These are phyloP conservation scores for Pseudococcus viburni DNA, from an alignment of 2,888 invertebrate species.

Conservation along the genomic window DNA sequence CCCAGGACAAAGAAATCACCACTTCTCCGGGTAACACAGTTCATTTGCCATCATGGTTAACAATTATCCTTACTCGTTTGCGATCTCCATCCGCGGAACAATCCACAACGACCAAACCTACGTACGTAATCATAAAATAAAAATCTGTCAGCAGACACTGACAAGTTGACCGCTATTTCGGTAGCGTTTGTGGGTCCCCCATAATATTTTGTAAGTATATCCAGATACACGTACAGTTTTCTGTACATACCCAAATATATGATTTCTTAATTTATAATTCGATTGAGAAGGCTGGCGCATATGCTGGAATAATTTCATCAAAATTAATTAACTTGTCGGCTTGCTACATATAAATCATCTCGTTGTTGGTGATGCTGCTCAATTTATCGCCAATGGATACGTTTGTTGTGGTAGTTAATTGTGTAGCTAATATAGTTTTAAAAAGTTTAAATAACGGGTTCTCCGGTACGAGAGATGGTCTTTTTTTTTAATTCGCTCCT, in stretches of 20 bases:
- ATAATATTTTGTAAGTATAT: slow-evolving; percentile 21
- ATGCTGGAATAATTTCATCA: slow-evolving; percentile 44
- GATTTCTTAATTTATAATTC: slow-evolving; percentile 52
- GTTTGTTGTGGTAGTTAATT: slow-evolving; percentile 50
- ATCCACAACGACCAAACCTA: background rate
- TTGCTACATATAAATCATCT: slow-evolving; percentile 47
- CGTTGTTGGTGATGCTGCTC: slow-evolving; percentile 38
- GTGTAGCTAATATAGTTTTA: slow-evolving; percentile 43
- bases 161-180: background rate
- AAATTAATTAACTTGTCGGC: slow-evolving; percentile 57
- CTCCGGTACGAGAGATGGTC: background rate
- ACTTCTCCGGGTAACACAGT: background rate
- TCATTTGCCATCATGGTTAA: background rate
- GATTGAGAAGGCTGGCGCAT: slow-evolving; percentile 24
- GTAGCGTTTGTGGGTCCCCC: background rate
- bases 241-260: background rate
- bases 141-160: background rate
- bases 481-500: background rate
- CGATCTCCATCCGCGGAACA: background rate
- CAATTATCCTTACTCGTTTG: background rate
- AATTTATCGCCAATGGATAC: slow-evolving; percentile 54
- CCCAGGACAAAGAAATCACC: too few relatives aligned
- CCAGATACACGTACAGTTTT: too few relatives aligned
- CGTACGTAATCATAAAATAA: background rate
- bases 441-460: slow-evolving; percentile 53